Percentiles rank a stretch among this genome's conserved stretches.
Conservation (phyloP, 92 coral and sea anemone genomes). For the Pocillopora meandrina region DNA sequence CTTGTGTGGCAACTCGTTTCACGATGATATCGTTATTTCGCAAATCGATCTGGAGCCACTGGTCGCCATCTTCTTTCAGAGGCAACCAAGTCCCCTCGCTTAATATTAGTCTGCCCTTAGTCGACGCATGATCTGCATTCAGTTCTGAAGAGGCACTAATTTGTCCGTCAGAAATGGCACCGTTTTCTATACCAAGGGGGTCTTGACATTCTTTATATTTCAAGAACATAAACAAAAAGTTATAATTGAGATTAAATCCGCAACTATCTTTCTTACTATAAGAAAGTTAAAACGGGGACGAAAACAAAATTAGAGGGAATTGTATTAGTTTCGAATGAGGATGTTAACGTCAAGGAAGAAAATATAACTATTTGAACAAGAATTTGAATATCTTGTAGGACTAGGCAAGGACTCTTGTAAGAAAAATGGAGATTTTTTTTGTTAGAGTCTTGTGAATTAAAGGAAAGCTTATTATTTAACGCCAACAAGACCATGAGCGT, state of each 20-base stretch:
- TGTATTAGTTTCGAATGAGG: too few species aligned
- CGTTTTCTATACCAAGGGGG: not conserved
- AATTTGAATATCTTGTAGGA: too few species aligned
- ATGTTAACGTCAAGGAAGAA: too few species aligned
- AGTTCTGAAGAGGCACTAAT: not conserved
- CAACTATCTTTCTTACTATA: too few species aligned
- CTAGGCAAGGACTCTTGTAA: too few species aligned
- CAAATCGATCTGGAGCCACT: slow-evolving; percentile 57
- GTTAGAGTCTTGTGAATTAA: too few species aligned
- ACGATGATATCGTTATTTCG: slow-evolving; percentile 19
- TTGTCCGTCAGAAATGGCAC: not conserved
- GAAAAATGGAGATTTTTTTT: too few species aligned
- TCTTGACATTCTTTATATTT: not conserved
- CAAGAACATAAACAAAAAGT: not conserved
- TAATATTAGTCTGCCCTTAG: not conserved
- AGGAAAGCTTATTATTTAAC: too few species aligned
- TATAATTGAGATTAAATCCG: too few species aligned
- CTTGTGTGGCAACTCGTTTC: slow-evolving; percentile 31
- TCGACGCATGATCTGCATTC: not conserved
- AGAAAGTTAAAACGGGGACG: too few species aligned
- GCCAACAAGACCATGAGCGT: not conserved
- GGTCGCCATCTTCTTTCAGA: slow-evolving; percentile 10
- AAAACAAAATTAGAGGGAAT: too few species aligned
- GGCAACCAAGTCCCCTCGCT: slow-evolving; percentile 48
- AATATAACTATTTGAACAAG: too few species aligned